Percentiles rank a stretch among this genome's conserved stretches.
These are phyloP conservation scores for Isoperla grammatica DNA, from an alignment of 2,888 invertebrate species.

Conservation along the genomic window DNA sequence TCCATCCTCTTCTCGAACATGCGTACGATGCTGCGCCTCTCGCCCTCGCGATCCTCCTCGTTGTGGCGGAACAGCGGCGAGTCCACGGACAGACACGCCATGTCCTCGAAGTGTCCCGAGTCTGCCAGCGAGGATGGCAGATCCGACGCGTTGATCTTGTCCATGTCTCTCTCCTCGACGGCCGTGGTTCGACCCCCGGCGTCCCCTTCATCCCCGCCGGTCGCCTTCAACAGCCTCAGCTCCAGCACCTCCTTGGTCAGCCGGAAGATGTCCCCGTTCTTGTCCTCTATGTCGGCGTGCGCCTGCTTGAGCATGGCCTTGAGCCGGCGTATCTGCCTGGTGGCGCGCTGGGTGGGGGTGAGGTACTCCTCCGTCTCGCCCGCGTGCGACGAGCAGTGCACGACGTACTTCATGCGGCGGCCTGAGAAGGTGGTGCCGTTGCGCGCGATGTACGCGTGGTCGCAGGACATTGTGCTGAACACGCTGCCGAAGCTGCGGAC, in stretches of 20 bases:
- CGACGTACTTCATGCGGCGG: constrained; percentile 69
- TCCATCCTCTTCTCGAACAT: constrained; percentile 70
- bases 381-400: constrained; percentile 77
- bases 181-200: constrained; percentile 36
- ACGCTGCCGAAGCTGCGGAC: constrained; percentile 72
- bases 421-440: constrained; percentile 67
- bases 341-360: constrained; percentile 82
- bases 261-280: constrained; percentile 73
- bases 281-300: constrained; percentile 69
- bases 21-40: constrained; percentile 61
- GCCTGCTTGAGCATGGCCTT: constrained; percentile 62
- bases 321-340: constrained; percentile 70
- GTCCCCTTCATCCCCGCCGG: constrained; percentile 62
- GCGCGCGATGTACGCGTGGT: constrained; percentile 74
- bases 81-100: constrained; percentile 68
- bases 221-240: constrained; percentile 71
- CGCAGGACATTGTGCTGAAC: constrained; percentile 69
- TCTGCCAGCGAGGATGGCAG: constrained; percentile 75
- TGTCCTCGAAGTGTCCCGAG: constrained; percentile 82
- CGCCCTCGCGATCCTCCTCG: constrained; percentile 42
- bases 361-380: constrained; percentile 76
- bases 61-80: constrained; percentile 43
- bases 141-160: constrained; percentile 49
- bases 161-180: constrained; percentile 49
- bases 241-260: constrained; percentile 76